phyloP scores from a whole-genome alignment of 1,140 invertebrate species.

The Globodera ellingtonae region DNA sequence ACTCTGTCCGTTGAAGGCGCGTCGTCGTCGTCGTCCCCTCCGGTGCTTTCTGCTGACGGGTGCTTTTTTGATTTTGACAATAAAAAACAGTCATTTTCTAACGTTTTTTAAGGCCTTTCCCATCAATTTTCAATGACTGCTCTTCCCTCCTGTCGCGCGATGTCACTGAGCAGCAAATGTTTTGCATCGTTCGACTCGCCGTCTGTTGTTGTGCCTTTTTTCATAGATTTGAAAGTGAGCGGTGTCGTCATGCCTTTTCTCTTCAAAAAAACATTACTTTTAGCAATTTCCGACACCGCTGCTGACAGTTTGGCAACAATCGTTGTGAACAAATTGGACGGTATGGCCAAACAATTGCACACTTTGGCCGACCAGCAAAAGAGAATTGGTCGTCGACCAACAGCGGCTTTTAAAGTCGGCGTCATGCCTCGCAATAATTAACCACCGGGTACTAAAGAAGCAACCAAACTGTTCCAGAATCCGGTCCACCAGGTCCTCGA shows the following conservation, averaged over 20 bases:
- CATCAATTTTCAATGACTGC: conserved; percentile 14
- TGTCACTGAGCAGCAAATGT: conserved; percentile 1
- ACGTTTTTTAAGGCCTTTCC: not conserved
- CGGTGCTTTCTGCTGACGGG: not conserved
- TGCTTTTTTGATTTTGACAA: not conserved
- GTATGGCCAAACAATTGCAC: conserved; percentile 17
- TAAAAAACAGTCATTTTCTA: too few species aligned
- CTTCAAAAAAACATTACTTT: not conserved
- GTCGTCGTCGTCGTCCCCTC: not conserved
- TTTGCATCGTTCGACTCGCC: conserved; percentile 3
- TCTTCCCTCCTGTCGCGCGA: not conserved
- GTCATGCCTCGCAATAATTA: too few species aligned
- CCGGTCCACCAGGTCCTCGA: conserved; percentile 21
- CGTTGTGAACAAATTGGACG: not conserved
- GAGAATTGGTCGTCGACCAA: not conserved
- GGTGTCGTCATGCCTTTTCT: not conserved
- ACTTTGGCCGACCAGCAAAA: conserved; percentile 2
- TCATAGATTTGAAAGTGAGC: not conserved
- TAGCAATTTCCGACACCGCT: conserved; percentile 8
- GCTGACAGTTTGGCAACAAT: not conserved
- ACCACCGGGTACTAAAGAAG: too few species aligned
- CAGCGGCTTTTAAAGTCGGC: not conserved
- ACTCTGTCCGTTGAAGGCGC: not conserved
- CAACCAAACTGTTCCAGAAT: not conserved
- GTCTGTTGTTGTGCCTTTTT: conserved; percentile 24